Percentiles rank a stretch among this genome's conserved stretches.
phyloP scores from a whole-genome alignment of 1,140 invertebrate genomes.

The Trichoplusia ni region DNA sequence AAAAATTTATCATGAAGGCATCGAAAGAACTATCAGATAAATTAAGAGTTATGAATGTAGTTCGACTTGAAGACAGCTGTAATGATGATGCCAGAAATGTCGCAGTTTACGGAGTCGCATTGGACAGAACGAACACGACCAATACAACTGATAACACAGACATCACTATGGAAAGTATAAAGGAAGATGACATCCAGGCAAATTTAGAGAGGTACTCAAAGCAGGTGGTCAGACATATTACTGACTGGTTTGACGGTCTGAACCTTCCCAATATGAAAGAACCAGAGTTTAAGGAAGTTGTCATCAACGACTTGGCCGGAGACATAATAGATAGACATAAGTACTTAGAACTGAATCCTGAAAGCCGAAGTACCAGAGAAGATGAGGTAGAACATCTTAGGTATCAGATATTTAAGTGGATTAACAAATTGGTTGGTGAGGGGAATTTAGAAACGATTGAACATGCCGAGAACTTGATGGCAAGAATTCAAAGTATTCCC shows the following conservation, averaged over 20 bases:
- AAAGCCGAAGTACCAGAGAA: conserved; percentile 31
- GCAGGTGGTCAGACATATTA: background rate
- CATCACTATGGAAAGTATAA: background rate
- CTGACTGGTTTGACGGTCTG: background rate
- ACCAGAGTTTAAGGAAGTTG: conserved; percentile 14
- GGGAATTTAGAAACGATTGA: conserved; percentile 25
- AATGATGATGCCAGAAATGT: background rate
- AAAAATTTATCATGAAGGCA: background rate
- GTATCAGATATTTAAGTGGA: conserved; percentile 64
- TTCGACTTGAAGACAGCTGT: background rate
- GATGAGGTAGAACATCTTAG: conserved; percentile 58
- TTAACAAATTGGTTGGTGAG: conserved; percentile 48
- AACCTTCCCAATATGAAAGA: background rate
- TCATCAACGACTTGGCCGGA: conserved; percentile 37
- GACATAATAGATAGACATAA: conserved; percentile 54
- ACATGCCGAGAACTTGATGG: conserved; percentile 19
- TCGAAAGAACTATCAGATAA: background rate
- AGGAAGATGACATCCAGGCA: background rate
- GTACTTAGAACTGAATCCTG: conserved; percentile 56
- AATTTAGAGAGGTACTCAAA: background rate
- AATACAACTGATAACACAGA: background rate
- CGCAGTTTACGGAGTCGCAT: background rate
- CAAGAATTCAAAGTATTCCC: conserved; percentile 1
- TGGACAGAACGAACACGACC: background rate
- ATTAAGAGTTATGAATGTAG: background rate